phyloP scores from a whole-genome alignment of 2,113 vertebrate genomes.

The Urocolius indicus region DNA sequence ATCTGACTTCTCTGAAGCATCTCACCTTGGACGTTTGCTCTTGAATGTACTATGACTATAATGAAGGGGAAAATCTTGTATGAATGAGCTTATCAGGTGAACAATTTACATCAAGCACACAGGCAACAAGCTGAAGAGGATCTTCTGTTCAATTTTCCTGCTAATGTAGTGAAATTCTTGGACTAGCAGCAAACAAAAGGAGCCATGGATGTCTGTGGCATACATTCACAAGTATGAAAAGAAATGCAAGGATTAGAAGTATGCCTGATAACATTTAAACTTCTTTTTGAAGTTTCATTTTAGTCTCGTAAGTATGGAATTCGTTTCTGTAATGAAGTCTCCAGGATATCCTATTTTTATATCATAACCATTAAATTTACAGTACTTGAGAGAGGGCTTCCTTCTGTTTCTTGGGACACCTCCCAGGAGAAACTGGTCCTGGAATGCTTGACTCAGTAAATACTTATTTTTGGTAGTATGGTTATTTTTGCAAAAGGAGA shows the following conservation, averaged over 20 bases:
- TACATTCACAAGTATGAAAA: neutral
- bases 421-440: neutral
- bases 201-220: neutral
- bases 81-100: neutral
- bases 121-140: neutral
- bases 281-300: neutral
- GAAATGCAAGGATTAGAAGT: neutral
- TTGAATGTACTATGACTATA: neutral
- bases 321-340: neutral
- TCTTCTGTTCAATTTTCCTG: neutral
- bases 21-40: neutral
- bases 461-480: neutral
- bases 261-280: neutral
- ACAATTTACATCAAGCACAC: neutral
- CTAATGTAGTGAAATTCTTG: neutral
- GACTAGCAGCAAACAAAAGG: neutral
- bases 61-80: neutral
- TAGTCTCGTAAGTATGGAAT: neutral
- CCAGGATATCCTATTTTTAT: neutral
- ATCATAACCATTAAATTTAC: neutral
- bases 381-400: slow-evolving; percentile 2
- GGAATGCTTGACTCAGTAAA: slow-evolving; percentile 24
- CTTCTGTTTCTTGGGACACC: neutral
- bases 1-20: neutral
- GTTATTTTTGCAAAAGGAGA: slow-evolving; percentile 11